Percentiles rank a stretch among this genome's conserved stretches.
Conservation (phyloP, 2,888 invertebrate species). For the Scaptomyza reducta region DNA sequence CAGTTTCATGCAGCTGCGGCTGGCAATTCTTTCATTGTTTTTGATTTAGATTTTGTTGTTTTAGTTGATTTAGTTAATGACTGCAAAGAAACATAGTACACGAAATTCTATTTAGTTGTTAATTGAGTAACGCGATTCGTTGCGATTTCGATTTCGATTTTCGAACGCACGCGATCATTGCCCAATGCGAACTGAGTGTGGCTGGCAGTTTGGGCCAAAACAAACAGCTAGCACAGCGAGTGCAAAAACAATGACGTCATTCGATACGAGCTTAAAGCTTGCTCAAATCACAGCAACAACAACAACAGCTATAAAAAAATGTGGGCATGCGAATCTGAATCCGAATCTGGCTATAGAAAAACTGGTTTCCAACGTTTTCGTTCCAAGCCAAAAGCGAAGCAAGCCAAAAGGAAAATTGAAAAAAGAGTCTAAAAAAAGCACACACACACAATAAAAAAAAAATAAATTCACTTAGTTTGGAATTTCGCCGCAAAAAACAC, state of each 20-base stretch:
- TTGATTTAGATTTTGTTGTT: slow-evolving; percentile 8
- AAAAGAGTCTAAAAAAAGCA: slow-evolving; percentile 46
- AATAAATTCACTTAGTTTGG: slow-evolving; percentile 77
- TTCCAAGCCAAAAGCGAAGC: slow-evolving; percentile 71
- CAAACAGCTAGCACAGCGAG: slow-evolving; percentile 34
- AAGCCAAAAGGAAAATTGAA: slow-evolving; percentile 75
- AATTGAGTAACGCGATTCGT: slow-evolving; percentile 44
- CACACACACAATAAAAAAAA: slow-evolving; percentile 23
- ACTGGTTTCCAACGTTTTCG: slow-evolving; percentile 63
- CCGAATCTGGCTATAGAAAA: slow-evolving; percentile 72
- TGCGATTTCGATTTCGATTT: slow-evolving; percentile 32
- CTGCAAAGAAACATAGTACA: slow-evolving; percentile 5
- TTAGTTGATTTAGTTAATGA: background rate
- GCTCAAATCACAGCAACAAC: slow-evolving; percentile 36
- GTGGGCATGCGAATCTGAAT: slow-evolving; percentile 69
- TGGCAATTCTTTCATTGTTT: slow-evolving; percentile 47
- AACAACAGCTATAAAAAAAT: slow-evolving; percentile 43
- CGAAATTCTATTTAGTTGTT: slow-evolving; percentile 34
- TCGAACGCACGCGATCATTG: slow-evolving; percentile 76
- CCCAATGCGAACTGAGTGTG: slow-evolving; percentile 77
- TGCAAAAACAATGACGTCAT: slow-evolving; percentile 79
- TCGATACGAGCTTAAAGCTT: slow-evolving; percentile 63
- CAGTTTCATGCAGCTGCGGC: slow-evolving; percentile 38
- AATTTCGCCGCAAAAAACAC: slow-evolving; percentile 70
- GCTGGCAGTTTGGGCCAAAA: slow-evolving; percentile 57